Conservation (phyloP, 2,797 vertebrate genomes). For the Hydrolagus colliei region DNA sequence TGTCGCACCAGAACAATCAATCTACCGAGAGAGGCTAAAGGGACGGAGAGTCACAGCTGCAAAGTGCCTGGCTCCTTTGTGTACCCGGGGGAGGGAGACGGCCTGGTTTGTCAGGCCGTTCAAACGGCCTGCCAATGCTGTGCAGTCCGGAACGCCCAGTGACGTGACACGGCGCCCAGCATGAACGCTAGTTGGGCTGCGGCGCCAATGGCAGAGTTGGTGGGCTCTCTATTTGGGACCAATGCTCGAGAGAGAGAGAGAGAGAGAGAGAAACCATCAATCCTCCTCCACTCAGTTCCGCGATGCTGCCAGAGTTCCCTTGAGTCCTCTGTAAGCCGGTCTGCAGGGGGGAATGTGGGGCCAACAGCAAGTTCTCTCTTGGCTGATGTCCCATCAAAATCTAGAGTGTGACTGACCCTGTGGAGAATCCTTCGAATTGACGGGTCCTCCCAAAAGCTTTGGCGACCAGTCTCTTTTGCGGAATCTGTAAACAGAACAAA, state of each 20-base stretch:
- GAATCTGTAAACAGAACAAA: slow-evolving; percentile 22
- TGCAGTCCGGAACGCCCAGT: slow-evolving; percentile 2
- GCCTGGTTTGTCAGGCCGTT: neutral
- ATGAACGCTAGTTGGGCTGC: neutral
- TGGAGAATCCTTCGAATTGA: neutral
- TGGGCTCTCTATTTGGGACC: neutral
- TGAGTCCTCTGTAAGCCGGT: slow-evolving; percentile 11
- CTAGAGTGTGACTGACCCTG: slow-evolving; percentile 5
- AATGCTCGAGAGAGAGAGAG: neutral
- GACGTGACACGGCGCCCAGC: neutral
- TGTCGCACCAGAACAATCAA: neutral
- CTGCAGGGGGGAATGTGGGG: neutral
- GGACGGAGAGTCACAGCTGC: neutral
- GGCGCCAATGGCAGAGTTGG: neutral
- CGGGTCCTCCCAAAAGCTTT: neutral
- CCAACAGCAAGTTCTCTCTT: neutral
- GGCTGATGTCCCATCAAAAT: neutral
- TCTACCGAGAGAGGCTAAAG: neutral
- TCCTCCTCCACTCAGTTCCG: neutral
- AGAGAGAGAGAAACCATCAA: neutral
- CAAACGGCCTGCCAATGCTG: neutral
- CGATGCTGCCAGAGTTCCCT: neutral
- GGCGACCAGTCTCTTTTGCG: neutral
- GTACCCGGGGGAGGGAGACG: neutral
- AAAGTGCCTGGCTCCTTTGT: neutral